phyloP scores from a whole-genome alignment of 2,888 invertebrate species.

The Caenorhabditis wallacei region DNA sequence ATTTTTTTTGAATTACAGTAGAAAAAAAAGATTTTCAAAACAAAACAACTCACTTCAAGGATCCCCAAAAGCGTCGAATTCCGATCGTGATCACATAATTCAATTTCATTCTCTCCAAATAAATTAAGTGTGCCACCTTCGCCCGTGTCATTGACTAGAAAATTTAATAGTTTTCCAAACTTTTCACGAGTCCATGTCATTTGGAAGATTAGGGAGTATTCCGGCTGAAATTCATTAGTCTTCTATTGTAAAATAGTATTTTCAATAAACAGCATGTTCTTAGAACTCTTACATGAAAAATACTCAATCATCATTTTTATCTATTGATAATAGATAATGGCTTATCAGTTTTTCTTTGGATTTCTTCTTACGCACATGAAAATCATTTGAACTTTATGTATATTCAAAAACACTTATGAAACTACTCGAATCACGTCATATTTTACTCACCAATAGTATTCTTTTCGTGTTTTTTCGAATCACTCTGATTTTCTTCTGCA shows the following conservation, averaged over 20 bases:
- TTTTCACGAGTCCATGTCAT: slow-evolving; percentile 6
- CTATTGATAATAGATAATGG: neutral
- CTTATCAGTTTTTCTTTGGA: slow-evolving; percentile 6
- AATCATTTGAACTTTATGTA: neutral
- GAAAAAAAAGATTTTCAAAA: too few species aligned
- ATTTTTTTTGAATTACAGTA: too few species aligned
- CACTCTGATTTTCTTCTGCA: slow-evolving; percentile 1
- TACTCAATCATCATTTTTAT: neutral
- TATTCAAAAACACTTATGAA: neutral
- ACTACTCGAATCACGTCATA: neutral
- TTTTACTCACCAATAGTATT: slow-evolving; percentile 10
- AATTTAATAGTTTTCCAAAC: neutral
- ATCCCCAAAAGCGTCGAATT: neutral
- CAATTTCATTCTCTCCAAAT: neutral
- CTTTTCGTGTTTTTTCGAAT: slow-evolving; percentile 24
- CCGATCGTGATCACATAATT: neutral
- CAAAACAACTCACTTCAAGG: too few species aligned
- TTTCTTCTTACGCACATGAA: neutral
- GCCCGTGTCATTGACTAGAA: neutral
- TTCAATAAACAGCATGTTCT: neutral
- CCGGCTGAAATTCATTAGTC: slow-evolving; percentile 7
- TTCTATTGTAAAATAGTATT: neutral
- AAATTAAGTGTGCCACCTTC: neutral
- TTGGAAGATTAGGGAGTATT: slow-evolving; percentile 14
- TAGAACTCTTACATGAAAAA: neutral